A percentile compares a stretch with the other conserved stretches of the same genome.
These are phyloP conservation scores for Oryzias dopingdopingensis DNA, from an alignment of 2,797 vertebrate genomes.

Conservation along the genomic window DNA sequence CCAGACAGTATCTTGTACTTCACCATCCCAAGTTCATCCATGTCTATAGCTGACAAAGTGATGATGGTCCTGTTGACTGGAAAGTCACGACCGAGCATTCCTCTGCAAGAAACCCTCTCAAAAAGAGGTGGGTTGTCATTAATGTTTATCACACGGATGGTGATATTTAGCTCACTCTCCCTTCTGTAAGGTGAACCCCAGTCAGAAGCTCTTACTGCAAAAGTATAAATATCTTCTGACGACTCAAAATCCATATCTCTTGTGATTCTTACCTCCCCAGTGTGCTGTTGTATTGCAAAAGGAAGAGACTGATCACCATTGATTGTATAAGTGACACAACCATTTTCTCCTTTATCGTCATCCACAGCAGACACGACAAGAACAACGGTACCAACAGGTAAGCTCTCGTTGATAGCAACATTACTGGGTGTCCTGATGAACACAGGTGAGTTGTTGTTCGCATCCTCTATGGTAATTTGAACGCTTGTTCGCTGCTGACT, in stretches of 20 bases:
- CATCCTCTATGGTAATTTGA: slow-evolving; percentile 84
- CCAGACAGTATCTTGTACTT: slow-evolving; percentile 88
- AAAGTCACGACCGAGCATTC: slow-evolving; percentile 88
- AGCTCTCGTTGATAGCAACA: slow-evolving; percentile 86
- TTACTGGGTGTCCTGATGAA: slow-evolving; percentile 86
- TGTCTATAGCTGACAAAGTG: slow-evolving; percentile 92
- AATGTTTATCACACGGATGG: slow-evolving; percentile 86
- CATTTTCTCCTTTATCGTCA: slow-evolving; percentile 90
- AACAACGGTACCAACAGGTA: slow-evolving; percentile 82
- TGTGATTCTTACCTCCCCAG: slow-evolving; percentile 84
- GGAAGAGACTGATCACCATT: slow-evolving; percentile 81
- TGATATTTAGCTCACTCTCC: slow-evolving; percentile 91
- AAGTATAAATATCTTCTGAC: slow-evolving; percentile 86
- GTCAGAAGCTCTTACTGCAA: slow-evolving; percentile 90
- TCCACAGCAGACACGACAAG: slow-evolving; percentile 85
- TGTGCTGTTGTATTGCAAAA: slow-evolving; percentile 85
- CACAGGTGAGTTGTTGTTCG: slow-evolving; percentile 87
- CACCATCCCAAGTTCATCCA: slow-evolving; percentile 91
- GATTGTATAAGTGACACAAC: slow-evolving; percentile 89
- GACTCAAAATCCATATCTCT: slow-evolving; percentile 91
- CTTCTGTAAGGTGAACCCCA: slow-evolving; percentile 93
- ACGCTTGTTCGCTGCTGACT: slow-evolving; percentile 83
- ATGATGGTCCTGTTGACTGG: slow-evolving; percentile 86
- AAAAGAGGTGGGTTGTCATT: slow-evolving; percentile 95
- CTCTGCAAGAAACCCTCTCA: slow-evolving; percentile 92